A percentile compares a stretch with the other conserved stretches of the same genome.
Evolutionary conservation across 2,113 vertebrate genomes (phyloP).

Genomic region (Syngnathoides biaculeatus): DNA sequence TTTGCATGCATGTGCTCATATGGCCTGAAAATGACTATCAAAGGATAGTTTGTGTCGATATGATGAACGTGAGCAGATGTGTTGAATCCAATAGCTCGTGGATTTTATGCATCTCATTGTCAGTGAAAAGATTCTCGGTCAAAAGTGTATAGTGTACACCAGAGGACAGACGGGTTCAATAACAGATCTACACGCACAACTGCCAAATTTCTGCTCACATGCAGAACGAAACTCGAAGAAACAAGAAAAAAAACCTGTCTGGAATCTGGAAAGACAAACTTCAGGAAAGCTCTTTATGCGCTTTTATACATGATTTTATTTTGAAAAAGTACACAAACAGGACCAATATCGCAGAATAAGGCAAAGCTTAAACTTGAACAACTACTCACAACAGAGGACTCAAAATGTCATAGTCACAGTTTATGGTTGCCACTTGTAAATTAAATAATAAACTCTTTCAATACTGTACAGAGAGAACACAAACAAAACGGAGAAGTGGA

Average conservation of each 20-base stretch:
- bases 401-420: slow-evolving; percentile 85
- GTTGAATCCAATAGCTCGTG: slow-evolving; percentile 45
- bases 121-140: slow-evolving; percentile 25
- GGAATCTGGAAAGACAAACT: background rate
- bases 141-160: slow-evolving; percentile 15
- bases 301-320: slow-evolving; percentile 94
- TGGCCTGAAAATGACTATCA: slow-evolving; percentile 29
- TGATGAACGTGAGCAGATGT: slow-evolving; percentile 56
- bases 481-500: background rate
- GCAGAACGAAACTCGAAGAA: slow-evolving; percentile 33
- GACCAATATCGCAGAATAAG: slow-evolving; percentile 84
- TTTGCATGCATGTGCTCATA: slow-evolving; percentile 7
- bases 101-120: slow-evolving; percentile 43
- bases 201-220: slow-evolving; percentile 27
- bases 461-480: slow-evolving; percentile 34
- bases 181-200: slow-evolving; percentile 2
- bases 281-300: background rate
- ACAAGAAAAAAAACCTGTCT: slow-evolving; percentile 8
- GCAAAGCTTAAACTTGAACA: slow-evolving; percentile 87
- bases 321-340: slow-evolving; percentile 95
- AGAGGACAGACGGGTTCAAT: slow-evolving; percentile 33
- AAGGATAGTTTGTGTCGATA: slow-evolving; percentile 42
- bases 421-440: slow-evolving; percentile 84
- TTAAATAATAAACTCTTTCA: slow-evolving; percentile 78
- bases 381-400: slow-evolving; percentile 77